These are phyloP conservation scores for Aldrovandia affinis DNA, from an alignment of 2,797 vertebrate species.

Conservation along the genomic window DNA sequence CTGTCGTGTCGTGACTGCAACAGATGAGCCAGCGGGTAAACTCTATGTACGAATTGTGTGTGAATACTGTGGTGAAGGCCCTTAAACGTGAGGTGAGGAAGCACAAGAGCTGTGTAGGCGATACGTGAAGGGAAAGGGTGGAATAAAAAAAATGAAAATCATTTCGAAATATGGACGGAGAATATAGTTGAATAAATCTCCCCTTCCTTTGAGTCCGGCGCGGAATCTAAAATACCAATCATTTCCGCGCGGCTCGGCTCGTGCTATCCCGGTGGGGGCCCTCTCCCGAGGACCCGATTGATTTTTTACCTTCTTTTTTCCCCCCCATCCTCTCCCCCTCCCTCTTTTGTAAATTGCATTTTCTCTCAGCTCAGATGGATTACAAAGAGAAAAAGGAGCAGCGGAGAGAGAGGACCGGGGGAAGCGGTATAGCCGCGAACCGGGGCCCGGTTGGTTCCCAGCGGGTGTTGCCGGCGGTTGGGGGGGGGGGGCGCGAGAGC, in stretches of 20 bases:
- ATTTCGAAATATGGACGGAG: not conserved
- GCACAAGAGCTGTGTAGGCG: not conserved
- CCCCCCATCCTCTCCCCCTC: conserved; percentile 51
- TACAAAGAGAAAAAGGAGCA: conserved; percentile 50
- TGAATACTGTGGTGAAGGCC: not conserved
- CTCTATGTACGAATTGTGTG: not conserved
- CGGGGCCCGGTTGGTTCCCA: no score
- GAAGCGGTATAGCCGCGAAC: no score
- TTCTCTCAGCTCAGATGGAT: conserved; percentile 6
- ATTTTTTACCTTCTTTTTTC: conserved; percentile 55
- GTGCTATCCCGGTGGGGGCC: conserved; percentile 52
- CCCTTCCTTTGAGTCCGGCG: conserved; percentile 25
- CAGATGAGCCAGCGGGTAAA: not conserved
- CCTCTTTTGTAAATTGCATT: conserved; percentile 25
- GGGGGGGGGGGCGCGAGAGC: conserved; percentile 31
- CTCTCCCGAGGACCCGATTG: conserved; percentile 64
- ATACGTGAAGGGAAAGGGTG: not conserved
- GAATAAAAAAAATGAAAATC: not conserved
- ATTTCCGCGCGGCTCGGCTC: conserved; percentile 59
- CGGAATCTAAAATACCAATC: conserved; percentile 64
- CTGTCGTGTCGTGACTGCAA: not conserved
- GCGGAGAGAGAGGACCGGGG: conserved; percentile 47
- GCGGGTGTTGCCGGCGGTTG: conserved; percentile 39
- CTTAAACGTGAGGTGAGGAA: not conserved
- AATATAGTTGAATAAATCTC: conserved; percentile 14